Evolutionary conservation across 2,797 vertebrate species (phyloP).

Genomic region (Cuculus canorus): DNA sequence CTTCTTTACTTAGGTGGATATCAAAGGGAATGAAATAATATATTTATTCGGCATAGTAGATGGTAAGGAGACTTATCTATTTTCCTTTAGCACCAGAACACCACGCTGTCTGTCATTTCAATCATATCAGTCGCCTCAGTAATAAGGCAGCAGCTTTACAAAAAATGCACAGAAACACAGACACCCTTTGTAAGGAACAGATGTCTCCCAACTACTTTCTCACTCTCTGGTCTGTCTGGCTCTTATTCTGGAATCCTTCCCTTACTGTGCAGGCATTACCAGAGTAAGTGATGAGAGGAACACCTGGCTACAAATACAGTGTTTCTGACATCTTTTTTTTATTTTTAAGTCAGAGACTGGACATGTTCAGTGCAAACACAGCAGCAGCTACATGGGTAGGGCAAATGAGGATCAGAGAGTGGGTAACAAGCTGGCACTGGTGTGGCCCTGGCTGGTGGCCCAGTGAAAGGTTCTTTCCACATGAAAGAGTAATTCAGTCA

Average conservation of each 20-base stretch:
- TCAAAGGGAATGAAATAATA: background rate
- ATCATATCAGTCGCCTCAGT: background rate
- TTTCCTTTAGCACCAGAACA: background rate
- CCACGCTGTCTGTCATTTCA: background rate
- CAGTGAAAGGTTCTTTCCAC: background rate
- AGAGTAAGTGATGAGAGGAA: conserved; percentile 1
- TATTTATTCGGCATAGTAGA: background rate
- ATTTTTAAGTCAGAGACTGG: background rate
- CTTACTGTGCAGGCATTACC: background rate
- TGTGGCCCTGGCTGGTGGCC: background rate
- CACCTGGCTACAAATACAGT: background rate
- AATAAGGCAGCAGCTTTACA: background rate
- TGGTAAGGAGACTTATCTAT: background rate
- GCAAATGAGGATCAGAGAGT: background rate
- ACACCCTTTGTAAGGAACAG: background rate
- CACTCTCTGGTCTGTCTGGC: background rate
- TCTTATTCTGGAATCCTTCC: background rate
- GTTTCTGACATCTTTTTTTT: background rate
- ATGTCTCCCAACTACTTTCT: background rate
- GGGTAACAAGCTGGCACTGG: background rate
- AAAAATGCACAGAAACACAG: background rate
- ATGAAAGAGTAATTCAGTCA: background rate
- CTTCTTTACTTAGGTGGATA: background rate
- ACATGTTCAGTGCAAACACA: background rate
- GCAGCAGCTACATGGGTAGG: background rate